phyloP scores from a whole-genome alignment of 2,797 vertebrate genomes.

The Eurystomus glaucurus region DNA sequence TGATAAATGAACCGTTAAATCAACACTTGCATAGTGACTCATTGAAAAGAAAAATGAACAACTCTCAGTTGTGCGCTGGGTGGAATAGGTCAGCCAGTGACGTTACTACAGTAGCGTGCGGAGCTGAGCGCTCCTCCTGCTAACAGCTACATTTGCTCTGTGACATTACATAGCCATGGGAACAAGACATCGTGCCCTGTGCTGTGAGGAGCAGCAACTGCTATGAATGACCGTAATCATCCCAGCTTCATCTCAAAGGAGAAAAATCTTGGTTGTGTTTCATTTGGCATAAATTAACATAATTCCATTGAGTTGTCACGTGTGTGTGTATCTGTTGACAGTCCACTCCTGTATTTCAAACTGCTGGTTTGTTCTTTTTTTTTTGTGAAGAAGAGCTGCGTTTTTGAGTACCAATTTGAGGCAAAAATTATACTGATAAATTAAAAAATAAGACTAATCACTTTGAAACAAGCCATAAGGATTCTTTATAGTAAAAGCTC shows the following conservation, averaged over 20 bases:
- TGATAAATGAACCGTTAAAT: slow-evolving; percentile 72
- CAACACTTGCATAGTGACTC: slow-evolving; percentile 54
- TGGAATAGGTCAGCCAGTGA: background rate
- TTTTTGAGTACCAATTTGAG: background rate
- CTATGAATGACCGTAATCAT: background rate
- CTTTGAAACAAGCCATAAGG: background rate
- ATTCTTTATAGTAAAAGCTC: background rate
- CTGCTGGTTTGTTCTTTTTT: background rate
- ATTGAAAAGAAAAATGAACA: slow-evolving; percentile 58
- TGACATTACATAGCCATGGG: background rate
- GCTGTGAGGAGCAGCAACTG: background rate
- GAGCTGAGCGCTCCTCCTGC: background rate
- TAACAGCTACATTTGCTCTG: background rate
- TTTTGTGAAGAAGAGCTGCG: background rate
- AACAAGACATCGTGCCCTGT: background rate
- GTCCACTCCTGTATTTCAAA: background rate
- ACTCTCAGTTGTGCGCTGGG: slow-evolving; percentile 2
- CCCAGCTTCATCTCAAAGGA: background rate
- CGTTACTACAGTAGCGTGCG: background rate
- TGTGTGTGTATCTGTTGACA: background rate
- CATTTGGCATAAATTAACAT: background rate
- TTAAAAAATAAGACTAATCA: background rate
- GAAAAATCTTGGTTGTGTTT: background rate
- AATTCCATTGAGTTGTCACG: background rate
- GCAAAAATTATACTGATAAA: background rate